Evolutionary conservation across 2,797 vertebrate species (phyloP), one percentile per base, ranked within the genome.

Genomic region (Podarcis lilfordi): DNA sequence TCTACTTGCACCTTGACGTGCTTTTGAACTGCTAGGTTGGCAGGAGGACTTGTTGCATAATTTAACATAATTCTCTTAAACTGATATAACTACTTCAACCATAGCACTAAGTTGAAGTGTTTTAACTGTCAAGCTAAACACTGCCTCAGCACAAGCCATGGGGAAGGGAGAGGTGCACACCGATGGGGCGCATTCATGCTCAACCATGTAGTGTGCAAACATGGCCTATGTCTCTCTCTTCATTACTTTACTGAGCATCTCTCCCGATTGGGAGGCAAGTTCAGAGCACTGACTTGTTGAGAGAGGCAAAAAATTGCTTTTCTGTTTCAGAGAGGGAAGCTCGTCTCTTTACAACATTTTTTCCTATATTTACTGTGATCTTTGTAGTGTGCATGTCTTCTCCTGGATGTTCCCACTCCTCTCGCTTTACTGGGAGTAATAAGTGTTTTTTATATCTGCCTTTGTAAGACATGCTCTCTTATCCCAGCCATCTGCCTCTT

Each of bases 401-500:
- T 1, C 8, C 82, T 55, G 37, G 21, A 25, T 59, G 25, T 89
- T 43, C 89, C 89, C 8, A 45, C 87, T 64, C 2, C 21, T 15
- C 4, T 19, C 11, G 21, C 10, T 19, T 82, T 86, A 43, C 35
- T 75, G 85, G 32, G 87, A 79, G 45, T 32, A 84, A 86, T 89
- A 23, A 82, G 17, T 3, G 3, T 50, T 4, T 21, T 3, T 76
- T 69, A 17, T 61, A 84, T 87, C 40, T 43, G 2, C 72, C 72
- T 92, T 90, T 88, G 11, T 79, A 88, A 80, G 25, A 84, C 35
- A n/a, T 91, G 21, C 11, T 5, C 43, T 11, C 40, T 88, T 90
- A 77, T 81, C 32, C 3, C 55, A 79, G 11, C 1, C 0, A 72
- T 91, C 35, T 0, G 88, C 88, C 61, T 88, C 21, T 59, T 85